Evolutionary conservation across 2,113 vertebrate species (phyloP).

Genomic region (Prionailurus bengalensis): DNA sequence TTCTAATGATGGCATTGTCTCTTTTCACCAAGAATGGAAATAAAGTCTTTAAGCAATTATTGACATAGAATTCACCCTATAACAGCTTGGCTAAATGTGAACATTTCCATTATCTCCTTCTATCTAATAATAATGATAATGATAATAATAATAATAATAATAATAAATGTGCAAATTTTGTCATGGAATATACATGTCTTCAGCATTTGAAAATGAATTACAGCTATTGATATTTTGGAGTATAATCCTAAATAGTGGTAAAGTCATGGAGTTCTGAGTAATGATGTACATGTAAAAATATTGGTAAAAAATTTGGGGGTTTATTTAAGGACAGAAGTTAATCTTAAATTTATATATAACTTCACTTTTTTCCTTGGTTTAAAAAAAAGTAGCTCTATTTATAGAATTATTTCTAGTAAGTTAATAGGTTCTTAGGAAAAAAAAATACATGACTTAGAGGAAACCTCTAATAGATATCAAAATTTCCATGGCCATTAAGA

Average conservation of each 20-base stretch:
- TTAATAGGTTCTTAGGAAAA: neutral
- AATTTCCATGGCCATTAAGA: neutral
- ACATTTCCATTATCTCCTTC: slow-evolving; percentile 30
- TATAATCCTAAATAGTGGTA: neutral
- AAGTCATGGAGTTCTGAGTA: neutral
- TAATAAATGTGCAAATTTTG: neutral
- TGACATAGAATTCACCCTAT: neutral
- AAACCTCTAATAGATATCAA: neutral
- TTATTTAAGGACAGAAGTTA: neutral
- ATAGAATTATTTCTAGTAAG: neutral
- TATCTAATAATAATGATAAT: neutral
- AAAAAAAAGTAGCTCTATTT: neutral
- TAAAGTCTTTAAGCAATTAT: slow-evolving; percentile 22
- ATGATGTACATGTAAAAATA: neutral
- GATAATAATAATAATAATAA: neutral
- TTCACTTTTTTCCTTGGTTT: neutral
- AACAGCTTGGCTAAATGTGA: neutral
- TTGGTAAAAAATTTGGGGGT: neutral
- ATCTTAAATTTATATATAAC: neutral
- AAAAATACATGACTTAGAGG: neutral
- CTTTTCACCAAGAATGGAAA: neutral
- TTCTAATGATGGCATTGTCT: neutral
- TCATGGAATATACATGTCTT: neutral
- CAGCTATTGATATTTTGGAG: neutral
- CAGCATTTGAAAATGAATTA: slow-evolving; percentile 51